phyloP scores from a whole-genome alignment of 2,797 vertebrate species.

The Pseudochromis fuscus region DNA sequence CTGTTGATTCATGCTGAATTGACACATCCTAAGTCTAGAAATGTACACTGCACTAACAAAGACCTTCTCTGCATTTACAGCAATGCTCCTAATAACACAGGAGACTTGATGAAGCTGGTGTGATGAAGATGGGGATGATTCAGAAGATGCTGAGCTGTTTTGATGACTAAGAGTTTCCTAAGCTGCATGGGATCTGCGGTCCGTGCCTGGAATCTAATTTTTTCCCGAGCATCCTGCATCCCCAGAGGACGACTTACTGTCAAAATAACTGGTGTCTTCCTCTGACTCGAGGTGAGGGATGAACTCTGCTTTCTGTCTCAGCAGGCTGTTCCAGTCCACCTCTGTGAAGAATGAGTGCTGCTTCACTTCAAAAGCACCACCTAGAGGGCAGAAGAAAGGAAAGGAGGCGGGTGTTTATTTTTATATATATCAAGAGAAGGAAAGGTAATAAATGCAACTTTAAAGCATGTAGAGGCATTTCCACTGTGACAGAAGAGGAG shows the following conservation, averaged over 20 bases:
- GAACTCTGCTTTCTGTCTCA: slow-evolving; percentile 95
- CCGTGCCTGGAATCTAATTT: not conserved
- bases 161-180: slow-evolving; percentile 13
- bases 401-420: not conserved
- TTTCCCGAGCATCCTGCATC: not conserved
- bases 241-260: slow-evolving; percentile 85
- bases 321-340: slow-evolving; percentile 92
- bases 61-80: not conserved
- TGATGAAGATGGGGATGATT: slow-evolving; percentile 6
- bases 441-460: slow-evolving; percentile 18
- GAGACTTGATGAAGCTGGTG: not conserved
- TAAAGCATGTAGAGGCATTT: slow-evolving; percentile 14
- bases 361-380: slow-evolving; percentile 91
- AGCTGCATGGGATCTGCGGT: not conserved
- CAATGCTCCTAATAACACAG: not conserved
- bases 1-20: not conserved
- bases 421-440: not conserved
- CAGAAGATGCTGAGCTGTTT: slow-evolving; percentile 19
- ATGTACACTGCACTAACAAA: not conserved
- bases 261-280: slow-evolving; percentile 95
- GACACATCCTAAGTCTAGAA: slow-evolving; percentile 2
- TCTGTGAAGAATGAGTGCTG: slow-evolving; percentile 92
- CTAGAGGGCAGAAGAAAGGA: slow-evolving; percentile 50
- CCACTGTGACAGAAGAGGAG: slow-evolving; percentile 21
- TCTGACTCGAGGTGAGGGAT: slow-evolving; percentile 93